Conservation (phyloP, 2,797 vertebrate species). For the Pangasius sanitwongsei region DNA sequence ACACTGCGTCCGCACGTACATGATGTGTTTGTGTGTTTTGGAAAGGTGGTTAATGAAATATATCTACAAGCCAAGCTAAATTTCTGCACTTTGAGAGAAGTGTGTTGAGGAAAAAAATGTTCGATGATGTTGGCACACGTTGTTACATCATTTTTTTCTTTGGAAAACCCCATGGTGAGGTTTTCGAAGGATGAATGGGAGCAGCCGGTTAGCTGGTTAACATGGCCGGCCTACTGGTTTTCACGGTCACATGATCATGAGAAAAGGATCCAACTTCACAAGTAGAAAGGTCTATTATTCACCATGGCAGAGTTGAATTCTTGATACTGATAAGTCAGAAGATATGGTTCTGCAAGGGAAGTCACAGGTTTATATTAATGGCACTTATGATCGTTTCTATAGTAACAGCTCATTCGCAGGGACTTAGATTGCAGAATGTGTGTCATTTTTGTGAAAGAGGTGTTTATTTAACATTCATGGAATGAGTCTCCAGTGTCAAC, state of each 20-base stretch:
- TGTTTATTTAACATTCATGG: no score
- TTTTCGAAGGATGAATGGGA: slow-evolving; percentile 6
- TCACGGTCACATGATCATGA: slow-evolving; percentile 11
- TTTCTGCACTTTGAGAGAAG: slow-evolving; percentile 12
- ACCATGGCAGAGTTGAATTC: not conserved
- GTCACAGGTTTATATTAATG: not conserved
- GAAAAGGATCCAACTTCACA: slow-evolving; percentile 19
- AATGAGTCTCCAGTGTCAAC: not conserved
- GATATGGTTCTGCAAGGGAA: not conserved
- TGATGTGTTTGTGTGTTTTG: slow-evolving; percentile 33
- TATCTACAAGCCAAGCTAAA: slow-evolving; percentile 10
- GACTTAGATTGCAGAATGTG: no score
- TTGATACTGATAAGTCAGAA: not conserved
- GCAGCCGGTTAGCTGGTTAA: slow-evolving; percentile 25
- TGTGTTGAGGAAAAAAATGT: slow-evolving; percentile 20
- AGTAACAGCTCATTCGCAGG: not conserved
- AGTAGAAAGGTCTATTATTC: slow-evolving; percentile 31
- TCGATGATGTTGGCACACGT: slow-evolving; percentile 3
- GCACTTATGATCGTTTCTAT: not conserved
- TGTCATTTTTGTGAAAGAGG: no score
- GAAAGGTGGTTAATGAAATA: slow-evolving; percentile 22
- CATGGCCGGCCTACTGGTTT: not conserved
- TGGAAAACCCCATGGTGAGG: slow-evolving; percentile 9
- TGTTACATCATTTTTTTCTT: not conserved
- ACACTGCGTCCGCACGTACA: not conserved